phyloP scores from a whole-genome alignment of 1,140 invertebrate species.

The Scaptomyza montana region DNA sequence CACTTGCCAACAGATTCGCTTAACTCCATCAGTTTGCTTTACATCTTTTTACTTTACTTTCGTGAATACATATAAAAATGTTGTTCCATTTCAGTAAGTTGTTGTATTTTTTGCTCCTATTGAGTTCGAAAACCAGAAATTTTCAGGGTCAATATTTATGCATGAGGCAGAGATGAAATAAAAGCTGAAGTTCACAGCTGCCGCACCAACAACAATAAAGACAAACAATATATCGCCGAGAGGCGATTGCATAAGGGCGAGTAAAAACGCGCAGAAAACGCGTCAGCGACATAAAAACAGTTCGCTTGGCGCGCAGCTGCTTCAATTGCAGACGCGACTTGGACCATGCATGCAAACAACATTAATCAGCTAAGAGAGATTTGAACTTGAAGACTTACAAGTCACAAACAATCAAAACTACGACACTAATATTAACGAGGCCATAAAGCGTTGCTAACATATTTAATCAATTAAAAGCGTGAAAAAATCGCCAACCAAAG shows the following conservation, averaged over 20 bases:
- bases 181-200: conserved; percentile 53
- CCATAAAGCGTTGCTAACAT: conserved; percentile 38
- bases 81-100: conserved; percentile 26
- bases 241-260: conserved; percentile 74
- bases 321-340: conserved; percentile 72
- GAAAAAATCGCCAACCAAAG: neutral
- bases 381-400: conserved; percentile 60
- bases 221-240: conserved; percentile 56
- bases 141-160: conserved; percentile 76
- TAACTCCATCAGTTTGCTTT: conserved; percentile 7
- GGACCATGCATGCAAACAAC: conserved; percentile 59
- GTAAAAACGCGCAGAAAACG: conserved; percentile 38
- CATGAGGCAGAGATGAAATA: conserved; percentile 57
- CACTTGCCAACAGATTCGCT: conserved; percentile 6
- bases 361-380: conserved; percentile 47
- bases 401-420: conserved; percentile 18
- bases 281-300: conserved; percentile 61
- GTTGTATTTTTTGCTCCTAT: conserved; percentile 47
- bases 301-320: conserved; percentile 36
- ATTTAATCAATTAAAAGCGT: conserved; percentile 45
- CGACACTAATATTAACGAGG: conserved; percentile 21
- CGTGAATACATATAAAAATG: neutral
- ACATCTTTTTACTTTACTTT: neutral
- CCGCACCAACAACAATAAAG: conserved; percentile 26
- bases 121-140: conserved; percentile 72